These are phyloP conservation scores for Yponomeuta evonymella DNA, from an alignment of 2,888 invertebrate species.

Conservation along the genomic window DNA sequence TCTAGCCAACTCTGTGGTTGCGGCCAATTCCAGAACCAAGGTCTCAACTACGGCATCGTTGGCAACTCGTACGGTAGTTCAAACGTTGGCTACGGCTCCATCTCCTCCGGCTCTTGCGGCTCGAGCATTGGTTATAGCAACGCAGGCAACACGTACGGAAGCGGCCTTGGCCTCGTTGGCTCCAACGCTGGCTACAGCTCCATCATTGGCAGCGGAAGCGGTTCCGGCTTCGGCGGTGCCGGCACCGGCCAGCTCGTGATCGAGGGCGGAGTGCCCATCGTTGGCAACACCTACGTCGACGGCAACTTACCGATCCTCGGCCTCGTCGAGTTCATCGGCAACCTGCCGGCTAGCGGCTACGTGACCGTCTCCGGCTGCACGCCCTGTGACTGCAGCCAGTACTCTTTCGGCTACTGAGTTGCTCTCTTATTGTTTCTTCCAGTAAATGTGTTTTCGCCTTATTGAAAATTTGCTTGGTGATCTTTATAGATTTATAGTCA, in stretches of 20 bases:
- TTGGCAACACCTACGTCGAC: background rate
- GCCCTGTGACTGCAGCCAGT: background rate
- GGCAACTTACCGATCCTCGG: background rate
- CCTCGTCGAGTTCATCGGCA: background rate
- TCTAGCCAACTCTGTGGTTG: background rate
- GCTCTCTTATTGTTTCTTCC: background rate
- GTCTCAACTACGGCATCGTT: background rate
- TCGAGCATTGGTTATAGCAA: background rate
- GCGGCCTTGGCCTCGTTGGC: too few relatives aligned
- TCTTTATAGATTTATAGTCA: background rate
- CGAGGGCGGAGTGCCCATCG: background rate
- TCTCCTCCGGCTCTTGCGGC: background rate
- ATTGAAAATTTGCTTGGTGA: background rate
- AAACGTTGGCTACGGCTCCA: background rate
- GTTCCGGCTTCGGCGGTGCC: background rate
- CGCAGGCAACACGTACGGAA: too few relatives aligned
- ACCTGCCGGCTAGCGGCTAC: background rate
- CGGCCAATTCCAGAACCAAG: background rate
- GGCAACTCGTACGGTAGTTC: background rate
- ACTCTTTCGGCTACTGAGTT: background rate
- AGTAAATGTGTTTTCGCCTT: background rate
- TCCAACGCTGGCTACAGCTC: too few relatives aligned
- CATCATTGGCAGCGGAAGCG: background rate
- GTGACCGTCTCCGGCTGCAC: background rate
- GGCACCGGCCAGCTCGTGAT: background rate